Evolutionary conservation across 2,888 invertebrate species (phyloP).

Genomic region (Mongoloraphidia duomilia): DNA sequence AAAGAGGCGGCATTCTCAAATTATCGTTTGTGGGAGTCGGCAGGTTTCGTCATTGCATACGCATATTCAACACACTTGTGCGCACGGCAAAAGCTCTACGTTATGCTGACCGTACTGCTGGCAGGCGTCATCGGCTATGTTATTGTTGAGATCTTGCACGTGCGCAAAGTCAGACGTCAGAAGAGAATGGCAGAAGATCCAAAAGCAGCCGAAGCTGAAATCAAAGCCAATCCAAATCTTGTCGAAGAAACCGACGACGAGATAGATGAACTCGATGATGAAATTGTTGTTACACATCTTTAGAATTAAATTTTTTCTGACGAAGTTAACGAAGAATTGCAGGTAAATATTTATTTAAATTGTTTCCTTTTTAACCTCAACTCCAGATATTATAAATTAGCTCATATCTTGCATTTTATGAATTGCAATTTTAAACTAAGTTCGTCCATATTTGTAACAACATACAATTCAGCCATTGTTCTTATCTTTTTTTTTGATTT

Average conservation of each 20-base stretch:
- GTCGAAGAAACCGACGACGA: conserved; percentile 73
- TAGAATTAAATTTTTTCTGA: conserved; percentile 27
- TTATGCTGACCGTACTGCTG: conserved; percentile 61
- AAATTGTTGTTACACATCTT: conserved; percentile 74
- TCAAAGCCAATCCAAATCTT: conserved; percentile 31
- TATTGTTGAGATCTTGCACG: conserved; percentile 66
- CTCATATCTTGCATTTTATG: too few species aligned
- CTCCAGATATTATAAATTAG: too few species aligned
- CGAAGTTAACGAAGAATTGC: background rate
- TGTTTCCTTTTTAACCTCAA: too few species aligned
- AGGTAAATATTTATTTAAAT: background rate
- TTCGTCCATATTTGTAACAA: too few species aligned
- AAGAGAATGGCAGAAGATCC: conserved; percentile 59
- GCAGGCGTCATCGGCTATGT: conserved; percentile 64
- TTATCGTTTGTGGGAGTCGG: conserved; percentile 79
- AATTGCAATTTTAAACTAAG: too few species aligned
- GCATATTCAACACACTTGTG: conserved; percentile 79
- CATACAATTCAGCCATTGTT: too few species aligned
- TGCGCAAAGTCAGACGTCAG: conserved; percentile 62
- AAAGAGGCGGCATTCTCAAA: conserved; percentile 88
- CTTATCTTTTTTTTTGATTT: too few species aligned
- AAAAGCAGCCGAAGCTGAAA: conserved; percentile 50
- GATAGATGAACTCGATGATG: conserved; percentile 77
- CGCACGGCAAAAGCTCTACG: conserved; percentile 73
- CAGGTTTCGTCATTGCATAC: conserved; percentile 80